phyloP scores from a whole-genome alignment of 2,113 vertebrate genomes.

The Oenanthe oenanthe region DNA sequence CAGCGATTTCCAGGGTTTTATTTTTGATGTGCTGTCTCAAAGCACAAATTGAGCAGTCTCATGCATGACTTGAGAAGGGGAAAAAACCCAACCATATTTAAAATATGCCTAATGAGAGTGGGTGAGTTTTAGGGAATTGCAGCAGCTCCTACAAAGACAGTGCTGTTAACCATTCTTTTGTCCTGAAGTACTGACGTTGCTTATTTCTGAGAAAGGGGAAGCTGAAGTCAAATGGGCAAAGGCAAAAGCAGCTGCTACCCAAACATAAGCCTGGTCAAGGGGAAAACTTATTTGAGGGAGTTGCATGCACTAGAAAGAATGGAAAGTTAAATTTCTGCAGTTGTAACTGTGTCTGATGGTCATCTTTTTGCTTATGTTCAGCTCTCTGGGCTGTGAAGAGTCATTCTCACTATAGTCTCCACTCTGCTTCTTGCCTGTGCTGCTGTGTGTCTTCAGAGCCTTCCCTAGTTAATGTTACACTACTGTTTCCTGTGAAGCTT shows the following conservation, averaged over 20 bases:
- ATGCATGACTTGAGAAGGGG: not conserved
- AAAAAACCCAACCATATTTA: not conserved
- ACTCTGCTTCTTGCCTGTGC: not conserved
- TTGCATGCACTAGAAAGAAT: not conserved
- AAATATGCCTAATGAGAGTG: not conserved
- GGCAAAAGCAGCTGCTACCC: not conserved
- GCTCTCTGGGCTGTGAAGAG: not conserved
- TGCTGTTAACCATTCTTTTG: not conserved
- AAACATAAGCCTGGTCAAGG: not conserved
- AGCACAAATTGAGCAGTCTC: not conserved
- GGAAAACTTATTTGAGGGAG: not conserved
- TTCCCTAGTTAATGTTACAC: not conserved
- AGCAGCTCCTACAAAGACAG: not conserved
- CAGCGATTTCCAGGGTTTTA: rapidly evolving
- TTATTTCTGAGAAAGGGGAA: not conserved
- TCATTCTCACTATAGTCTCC: rapidly evolving
- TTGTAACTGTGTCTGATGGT: not conserved
- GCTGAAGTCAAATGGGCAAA: not conserved
- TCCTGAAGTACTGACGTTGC: not conserved
- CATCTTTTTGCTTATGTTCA: not conserved
- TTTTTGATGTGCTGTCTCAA: not conserved
- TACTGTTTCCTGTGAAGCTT: not conserved
- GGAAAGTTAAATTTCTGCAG: not conserved
- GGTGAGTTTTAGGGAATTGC: not conserved
- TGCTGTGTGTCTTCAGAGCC: not conserved